Evolutionary conservation across 2,113 vertebrate species (phyloP).

Genomic region (Chitala chitala): DNA sequence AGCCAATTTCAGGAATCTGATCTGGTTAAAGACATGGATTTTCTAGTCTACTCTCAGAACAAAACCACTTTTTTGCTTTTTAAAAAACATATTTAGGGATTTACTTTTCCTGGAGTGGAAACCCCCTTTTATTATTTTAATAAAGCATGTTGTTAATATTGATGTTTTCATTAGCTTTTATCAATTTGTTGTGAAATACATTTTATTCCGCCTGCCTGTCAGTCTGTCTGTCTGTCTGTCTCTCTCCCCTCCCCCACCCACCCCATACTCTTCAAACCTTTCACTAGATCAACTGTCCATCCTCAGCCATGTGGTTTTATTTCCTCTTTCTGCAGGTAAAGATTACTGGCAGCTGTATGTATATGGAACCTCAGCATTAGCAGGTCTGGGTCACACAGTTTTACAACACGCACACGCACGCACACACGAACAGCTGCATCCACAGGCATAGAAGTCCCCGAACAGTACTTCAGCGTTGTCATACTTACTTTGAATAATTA

Average conservation of each 20-base stretch:
- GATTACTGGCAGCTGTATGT: neutral
- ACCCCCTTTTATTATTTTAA: conserved; percentile 71
- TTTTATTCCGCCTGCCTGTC: conserved; percentile 38
- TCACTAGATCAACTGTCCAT: no score
- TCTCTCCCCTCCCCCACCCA: no score
- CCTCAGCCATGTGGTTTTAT: conserved; percentile 31
- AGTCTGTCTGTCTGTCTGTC: no score
- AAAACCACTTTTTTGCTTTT: conserved; percentile 53
- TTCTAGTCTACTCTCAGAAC: conserved; percentile 58
- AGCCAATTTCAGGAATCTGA: conserved; percentile 99
- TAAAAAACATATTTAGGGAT: conserved; percentile 41
- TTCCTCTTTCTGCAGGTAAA: conserved; percentile 13
- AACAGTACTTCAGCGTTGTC: no score
- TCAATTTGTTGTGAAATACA: conserved; percentile 50
- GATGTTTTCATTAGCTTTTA: conserved; percentile 49
- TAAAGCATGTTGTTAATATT: conserved; percentile 68
- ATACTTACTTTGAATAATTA: no score
- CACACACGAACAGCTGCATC: no score
- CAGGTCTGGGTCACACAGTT: no score
- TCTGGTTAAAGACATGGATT: conserved; percentile 97
- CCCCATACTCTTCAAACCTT: no score
- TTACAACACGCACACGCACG: no score
- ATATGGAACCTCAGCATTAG: neutral
- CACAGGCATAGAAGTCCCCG: no score
- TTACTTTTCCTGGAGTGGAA: conserved; percentile 64